Conservation (phyloP, 2,888 invertebrate genomes). For the Aethes cnicana region DNA sequence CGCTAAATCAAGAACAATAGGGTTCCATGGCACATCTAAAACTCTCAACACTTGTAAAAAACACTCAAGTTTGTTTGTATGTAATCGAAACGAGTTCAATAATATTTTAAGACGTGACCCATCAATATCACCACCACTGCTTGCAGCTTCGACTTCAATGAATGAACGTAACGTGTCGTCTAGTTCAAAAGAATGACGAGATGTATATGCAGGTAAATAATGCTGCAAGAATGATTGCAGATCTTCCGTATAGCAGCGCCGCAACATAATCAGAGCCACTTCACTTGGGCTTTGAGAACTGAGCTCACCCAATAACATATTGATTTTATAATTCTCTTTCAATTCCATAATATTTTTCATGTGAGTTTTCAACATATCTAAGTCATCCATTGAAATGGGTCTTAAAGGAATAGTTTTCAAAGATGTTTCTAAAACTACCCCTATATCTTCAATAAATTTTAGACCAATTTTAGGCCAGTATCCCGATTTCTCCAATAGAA, state of each 20-base stretch:
- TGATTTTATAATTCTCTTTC: slow-evolving; percentile 75
- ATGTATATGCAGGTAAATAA: slow-evolving; percentile 68
- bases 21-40: slow-evolving; percentile 72
- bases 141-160: slow-evolving; percentile 69
- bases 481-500: slow-evolving; percentile 67
- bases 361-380: slow-evolving; percentile 65
- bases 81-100: slow-evolving; percentile 61
- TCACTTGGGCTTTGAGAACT: slow-evolving; percentile 68
- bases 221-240: slow-evolving; percentile 63
- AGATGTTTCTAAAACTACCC: slow-evolving; percentile 60
- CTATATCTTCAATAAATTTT: slow-evolving; percentile 69
- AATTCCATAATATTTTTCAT: slow-evolving; percentile 67
- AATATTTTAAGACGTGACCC: slow-evolving; percentile 64
- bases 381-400: slow-evolving; percentile 71
- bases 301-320: slow-evolving; percentile 68
- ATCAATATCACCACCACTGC: slow-evolving; percentile 68
- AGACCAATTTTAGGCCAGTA: slow-evolving; percentile 80
- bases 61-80: slow-evolving; percentile 63
- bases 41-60: slow-evolving; percentile 69
- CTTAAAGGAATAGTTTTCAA: slow-evolving; percentile 62
- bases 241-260: slow-evolving; percentile 78
- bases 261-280: slow-evolving; percentile 72
- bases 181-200: slow-evolving; percentile 65
- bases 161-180: slow-evolving; percentile 68
- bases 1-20: slow-evolving; percentile 58